Evolutionary conservation across 2,113 vertebrate genomes (phyloP), one percentile per base, ranked within the genome.

Genomic region (Prolemur simus): DNA sequence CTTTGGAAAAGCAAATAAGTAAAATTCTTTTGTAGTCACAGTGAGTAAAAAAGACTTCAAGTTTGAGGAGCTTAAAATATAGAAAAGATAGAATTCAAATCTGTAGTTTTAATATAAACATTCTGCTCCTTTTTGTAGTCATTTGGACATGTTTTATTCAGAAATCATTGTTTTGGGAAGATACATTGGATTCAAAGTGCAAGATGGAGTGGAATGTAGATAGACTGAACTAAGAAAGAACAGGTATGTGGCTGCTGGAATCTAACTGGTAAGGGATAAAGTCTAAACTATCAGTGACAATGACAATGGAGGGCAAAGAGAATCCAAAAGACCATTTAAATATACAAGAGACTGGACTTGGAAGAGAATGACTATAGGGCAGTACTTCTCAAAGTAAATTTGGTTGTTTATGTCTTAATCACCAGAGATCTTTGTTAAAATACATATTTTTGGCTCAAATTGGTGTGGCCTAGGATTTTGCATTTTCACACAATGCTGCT

Each of bases 401-500:
- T 68, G 9, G 27, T 86, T 49, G 29, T 82, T 82, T 71, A 66
- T 12, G 0, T 81, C 12, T 58, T 45, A 64, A 71, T 76, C 80
- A 77, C 56, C 45, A 95, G 68, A 20, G 27, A 54, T 95, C 8
- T 66, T 73, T 76, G 68, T 76, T 85, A 87, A 94, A 93, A 60
- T 94, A 83, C 37, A 37, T 56, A n/a, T 86, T 91, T 4, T 87
- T 45, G 18, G 18, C 58, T 68, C 14, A 66, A 87, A 89, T 39
- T 39, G 8, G 7, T 37, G 11, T 56, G 87, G 45, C 60, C 14
- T 78, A 74, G 6, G 37, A 83, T 60, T 39, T 47, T 78, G 4
- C 13, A 32, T 63, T 78, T 56, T 45, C 63, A 42, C 4, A 12
- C 49, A 42, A 37, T 4, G 3, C 11, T 15, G 4, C 29, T 12